Conservation (phyloP, 2,888 invertebrate genomes). For the Chloromyia formosa region DNA sequence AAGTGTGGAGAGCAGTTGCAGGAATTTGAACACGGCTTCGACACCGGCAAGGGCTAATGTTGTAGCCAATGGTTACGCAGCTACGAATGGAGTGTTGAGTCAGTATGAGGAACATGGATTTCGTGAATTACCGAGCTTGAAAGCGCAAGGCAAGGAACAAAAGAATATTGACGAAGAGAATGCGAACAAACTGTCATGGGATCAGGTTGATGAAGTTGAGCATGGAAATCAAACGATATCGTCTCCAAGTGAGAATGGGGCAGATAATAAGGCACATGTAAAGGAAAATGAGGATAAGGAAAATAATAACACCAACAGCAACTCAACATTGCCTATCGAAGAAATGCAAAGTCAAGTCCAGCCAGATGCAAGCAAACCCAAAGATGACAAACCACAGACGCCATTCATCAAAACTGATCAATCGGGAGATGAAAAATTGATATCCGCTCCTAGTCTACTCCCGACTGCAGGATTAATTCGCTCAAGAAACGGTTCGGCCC, state of each 20-base stretch:
- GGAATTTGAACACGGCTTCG: conserved; percentile 3
- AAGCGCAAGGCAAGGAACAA: neutral
- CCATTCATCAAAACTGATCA: too few species aligned
- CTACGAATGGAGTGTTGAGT: neutral
- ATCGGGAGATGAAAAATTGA: neutral
- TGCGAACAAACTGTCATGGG: too few species aligned
- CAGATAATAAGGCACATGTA: too few species aligned
- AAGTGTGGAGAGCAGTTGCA: conserved; percentile 42
- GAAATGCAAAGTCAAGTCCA: too few species aligned
- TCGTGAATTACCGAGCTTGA: neutral
- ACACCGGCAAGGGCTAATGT: neutral
- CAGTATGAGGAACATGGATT: conserved; percentile 14
- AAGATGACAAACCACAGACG: too few species aligned
- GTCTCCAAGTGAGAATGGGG: too few species aligned
- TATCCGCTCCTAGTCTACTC: neutral
- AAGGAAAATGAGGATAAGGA: too few species aligned
- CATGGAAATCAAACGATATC: too few species aligned
- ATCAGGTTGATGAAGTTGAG: too few species aligned
- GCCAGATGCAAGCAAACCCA: too few species aligned
- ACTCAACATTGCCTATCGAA: too few species aligned
- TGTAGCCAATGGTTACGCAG: neutral
- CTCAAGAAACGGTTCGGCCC: conserved; percentile 50
- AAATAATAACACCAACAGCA: too few species aligned
- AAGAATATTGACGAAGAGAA: neutral
- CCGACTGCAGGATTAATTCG: neutral